Evolutionary conservation across 2,797 vertebrate species (phyloP), one percentile per base, ranked within the genome.

Genomic region (Urosaurus nigricauda): DNA sequence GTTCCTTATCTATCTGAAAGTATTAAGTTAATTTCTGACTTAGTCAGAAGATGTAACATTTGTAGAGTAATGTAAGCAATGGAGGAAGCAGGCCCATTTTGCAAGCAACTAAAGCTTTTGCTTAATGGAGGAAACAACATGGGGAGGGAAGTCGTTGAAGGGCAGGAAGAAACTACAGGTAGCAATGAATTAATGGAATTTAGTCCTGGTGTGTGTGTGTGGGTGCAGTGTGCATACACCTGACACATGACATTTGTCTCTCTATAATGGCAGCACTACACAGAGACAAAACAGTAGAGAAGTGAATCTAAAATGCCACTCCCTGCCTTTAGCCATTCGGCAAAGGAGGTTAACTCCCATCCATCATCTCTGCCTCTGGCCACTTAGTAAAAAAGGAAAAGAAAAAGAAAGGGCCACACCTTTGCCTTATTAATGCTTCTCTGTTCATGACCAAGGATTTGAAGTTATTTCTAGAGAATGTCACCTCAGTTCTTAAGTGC

Each of bases 401-500:
- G 56, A 58, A 26, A 65, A 65, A 53, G 60, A 35, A 37, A 58
- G 70, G 35, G 35, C 58, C 71, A 68, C 86, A 35, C 86, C 79
- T 82, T 74, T 35, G 35, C 71, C 87, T 83, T 56, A 53, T 77
- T 47, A 35, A 51, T 75, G 70, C 79, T 24, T 63, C 40, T 75
- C 56, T 60, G 32, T 77, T 78, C 58, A 53, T 13, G n/a, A 77
- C 24, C 9, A 53, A 78, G 24, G 19, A n/a, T 75, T 70, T 37
- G 77, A 79, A 87, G 53, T 56, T 83, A 68, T 78, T 88, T 88
- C 73, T 56, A 70, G 87, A 37, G 5, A 71, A 65, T 80, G 65
- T 89, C 77, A 85, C 75, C 53, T 60, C 73, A 35, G 12, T 79
- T 68, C 63, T 63, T 35, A 51, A 73, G 70, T 82, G 87, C 81